phyloP scores from a whole-genome alignment of 2,797 vertebrate species.

The Megalops cyprinoides region DNA sequence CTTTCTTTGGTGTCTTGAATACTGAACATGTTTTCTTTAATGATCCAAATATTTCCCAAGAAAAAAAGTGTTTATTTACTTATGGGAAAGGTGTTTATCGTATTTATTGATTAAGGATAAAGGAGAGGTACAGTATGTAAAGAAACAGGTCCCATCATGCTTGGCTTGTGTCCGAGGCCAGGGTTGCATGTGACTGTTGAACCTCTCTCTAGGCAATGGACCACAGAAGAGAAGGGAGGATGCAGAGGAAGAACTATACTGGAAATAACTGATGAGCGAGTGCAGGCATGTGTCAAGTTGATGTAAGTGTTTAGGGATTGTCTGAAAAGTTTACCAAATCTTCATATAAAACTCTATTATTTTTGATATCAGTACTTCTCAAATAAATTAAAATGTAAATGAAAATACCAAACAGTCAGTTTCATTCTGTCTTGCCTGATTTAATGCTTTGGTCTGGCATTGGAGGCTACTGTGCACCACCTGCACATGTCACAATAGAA shows the following conservation, averaged over 20 bases:
- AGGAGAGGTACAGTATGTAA: background rate
- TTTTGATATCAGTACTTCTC: background rate
- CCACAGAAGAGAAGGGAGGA: background rate
- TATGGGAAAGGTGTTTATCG: background rate
- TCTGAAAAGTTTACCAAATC: too few species aligned
- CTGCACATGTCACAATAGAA: background rate
- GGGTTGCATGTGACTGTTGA: background rate
- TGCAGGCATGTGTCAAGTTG: background rate
- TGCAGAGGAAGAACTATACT: background rate
- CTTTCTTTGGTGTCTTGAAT: background rate
- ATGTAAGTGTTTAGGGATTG: too few species aligned
- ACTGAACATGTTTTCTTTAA: background rate
- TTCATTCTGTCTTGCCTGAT: background rate
- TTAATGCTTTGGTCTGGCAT: background rate
- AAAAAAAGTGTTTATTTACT: background rate
- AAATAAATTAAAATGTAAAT: background rate
- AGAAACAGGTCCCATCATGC: background rate
- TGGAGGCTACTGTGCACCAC: background rate
- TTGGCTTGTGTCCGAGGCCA: background rate
- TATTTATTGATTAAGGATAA: slow-evolving; percentile 1
- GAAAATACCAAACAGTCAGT: too few species aligned
- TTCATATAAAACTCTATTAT: background rate
- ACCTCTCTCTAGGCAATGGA: background rate
- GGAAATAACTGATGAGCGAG: background rate
- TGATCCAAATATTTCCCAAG: background rate